These are phyloP conservation scores for Umimayanthus chanpuru DNA, from an alignment of 92 coral and sea anemone species.

Conservation along the genomic window DNA sequence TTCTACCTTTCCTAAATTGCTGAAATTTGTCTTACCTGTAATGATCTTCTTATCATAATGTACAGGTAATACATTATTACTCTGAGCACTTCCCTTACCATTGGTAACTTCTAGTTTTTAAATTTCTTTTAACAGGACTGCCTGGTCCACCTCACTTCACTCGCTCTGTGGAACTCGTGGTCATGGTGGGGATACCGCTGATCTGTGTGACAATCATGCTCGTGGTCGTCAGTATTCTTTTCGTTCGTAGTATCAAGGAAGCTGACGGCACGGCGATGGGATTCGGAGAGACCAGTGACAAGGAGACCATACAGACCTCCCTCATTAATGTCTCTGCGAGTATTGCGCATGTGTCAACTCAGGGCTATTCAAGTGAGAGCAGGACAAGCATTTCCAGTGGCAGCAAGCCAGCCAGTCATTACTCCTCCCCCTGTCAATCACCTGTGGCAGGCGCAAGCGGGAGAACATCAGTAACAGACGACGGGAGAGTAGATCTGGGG, in stretches of 20 bases:
- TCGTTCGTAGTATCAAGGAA: conserved; percentile 69
- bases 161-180: conserved; percentile 70
- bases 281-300: conserved; percentile 76
- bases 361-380: conserved; percentile 50
- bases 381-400: conserved; percentile 38
- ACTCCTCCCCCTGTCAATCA: conserved; percentile 37
- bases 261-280: conserved; percentile 81
- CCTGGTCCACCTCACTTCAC: conserved; percentile 70
- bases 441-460: conserved; percentile 20
- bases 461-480: neutral
- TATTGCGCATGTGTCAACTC: conserved; percentile 79
- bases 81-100: no score
- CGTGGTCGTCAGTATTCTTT: conserved; percentile 62
- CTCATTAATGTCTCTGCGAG: conserved; percentile 68
- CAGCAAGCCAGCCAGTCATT: conserved; percentile 41
- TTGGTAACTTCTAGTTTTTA: no score
- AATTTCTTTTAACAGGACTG: conserved; percentile 28
- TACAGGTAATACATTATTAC: no score
- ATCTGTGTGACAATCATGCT: conserved; percentile 70
- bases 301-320: conserved; percentile 72
- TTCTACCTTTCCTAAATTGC: no score
- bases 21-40: no score
- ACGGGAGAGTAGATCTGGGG: neutral
- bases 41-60: no score
- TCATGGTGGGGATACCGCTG: conserved; percentile 83